A percentile compares a stretch with the other conserved stretches of the same genome.
Conservation (phyloP, 2,888 invertebrate species). For the Papilio demoleus region DNA sequence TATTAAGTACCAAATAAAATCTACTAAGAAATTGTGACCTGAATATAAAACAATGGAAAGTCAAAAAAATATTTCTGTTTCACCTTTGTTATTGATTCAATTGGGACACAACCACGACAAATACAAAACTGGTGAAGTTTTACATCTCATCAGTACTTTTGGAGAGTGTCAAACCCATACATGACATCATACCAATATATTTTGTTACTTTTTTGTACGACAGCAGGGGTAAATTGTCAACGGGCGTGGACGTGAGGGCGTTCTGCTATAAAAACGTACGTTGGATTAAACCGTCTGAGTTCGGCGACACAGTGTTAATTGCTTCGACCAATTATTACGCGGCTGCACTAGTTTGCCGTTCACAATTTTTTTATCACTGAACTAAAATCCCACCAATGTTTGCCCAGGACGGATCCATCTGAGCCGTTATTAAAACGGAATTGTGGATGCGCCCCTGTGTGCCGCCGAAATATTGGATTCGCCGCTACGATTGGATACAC, state of each 20-base stretch:
- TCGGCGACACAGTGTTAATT: conserved; percentile 51
- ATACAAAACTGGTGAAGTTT: neutral
- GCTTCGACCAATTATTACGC: conserved; percentile 54
- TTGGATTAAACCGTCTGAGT: conserved; percentile 47
- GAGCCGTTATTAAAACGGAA: conserved; percentile 57
- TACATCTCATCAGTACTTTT: neutral
- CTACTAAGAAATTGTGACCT: no score
- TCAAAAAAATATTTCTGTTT: neutral
- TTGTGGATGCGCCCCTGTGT: conserved; percentile 47
- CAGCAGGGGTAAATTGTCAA: conserved; percentile 18
- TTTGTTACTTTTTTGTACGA: neutral
- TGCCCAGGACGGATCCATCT: conserved; percentile 51
- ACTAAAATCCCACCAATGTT: conserved; percentile 52
- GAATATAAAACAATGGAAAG: no score
- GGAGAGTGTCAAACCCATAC: neutral
- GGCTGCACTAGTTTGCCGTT: conserved; percentile 45
- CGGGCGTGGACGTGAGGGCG: conserved; percentile 8
- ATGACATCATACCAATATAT: conserved; percentile 18
- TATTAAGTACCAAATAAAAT: no score
- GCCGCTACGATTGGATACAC: conserved; percentile 42
- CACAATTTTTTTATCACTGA: conserved; percentile 48
- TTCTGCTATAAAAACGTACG: conserved; percentile 50
- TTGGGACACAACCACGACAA: no score
- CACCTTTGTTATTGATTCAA: neutral
- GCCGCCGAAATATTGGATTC: conserved; percentile 54